Evolutionary conservation across 2,113 vertebrate genomes (phyloP).

Genomic region (Scopus umbretta): DNA sequence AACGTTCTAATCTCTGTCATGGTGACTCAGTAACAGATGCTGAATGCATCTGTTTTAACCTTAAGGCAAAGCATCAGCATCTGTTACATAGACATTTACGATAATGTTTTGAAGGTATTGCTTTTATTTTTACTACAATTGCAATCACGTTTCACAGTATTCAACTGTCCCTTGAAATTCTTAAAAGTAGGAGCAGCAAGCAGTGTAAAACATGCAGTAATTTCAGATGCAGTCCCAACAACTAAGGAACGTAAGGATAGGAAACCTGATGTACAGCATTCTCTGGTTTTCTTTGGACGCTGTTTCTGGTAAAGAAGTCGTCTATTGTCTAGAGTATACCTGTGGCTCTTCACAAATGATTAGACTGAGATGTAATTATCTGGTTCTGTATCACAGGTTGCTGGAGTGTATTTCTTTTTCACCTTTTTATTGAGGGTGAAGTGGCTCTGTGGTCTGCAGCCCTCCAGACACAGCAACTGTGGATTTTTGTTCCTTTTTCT

Average conservation of each 20-base stretch:
- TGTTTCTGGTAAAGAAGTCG: background rate
- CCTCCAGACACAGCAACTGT: background rate
- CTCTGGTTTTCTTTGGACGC: background rate
- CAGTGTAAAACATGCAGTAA: background rate
- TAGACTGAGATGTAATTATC: background rate
- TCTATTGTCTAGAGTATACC: background rate
- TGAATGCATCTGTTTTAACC: background rate
- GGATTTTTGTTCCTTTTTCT: background rate
- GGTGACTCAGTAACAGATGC: constrained; percentile 15
- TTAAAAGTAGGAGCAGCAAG: background rate
- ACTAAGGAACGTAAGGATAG: background rate
- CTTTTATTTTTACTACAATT: background rate
- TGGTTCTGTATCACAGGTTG: background rate
- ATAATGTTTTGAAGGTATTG: background rate
- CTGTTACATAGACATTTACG: background rate
- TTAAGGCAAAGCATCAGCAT: background rate
- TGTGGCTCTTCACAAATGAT: background rate
- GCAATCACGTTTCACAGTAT: background rate
- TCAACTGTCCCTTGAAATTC: background rate
- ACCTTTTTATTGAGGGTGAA: background rate
- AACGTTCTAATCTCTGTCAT: constrained; percentile 26
- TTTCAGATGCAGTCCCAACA: background rate
- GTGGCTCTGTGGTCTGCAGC: background rate
- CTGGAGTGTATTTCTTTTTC: background rate
- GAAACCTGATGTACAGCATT: background rate